Evolutionary conservation across 2,888 invertebrate species (phyloP).

Genomic region (Oscheius onirici): DNA sequence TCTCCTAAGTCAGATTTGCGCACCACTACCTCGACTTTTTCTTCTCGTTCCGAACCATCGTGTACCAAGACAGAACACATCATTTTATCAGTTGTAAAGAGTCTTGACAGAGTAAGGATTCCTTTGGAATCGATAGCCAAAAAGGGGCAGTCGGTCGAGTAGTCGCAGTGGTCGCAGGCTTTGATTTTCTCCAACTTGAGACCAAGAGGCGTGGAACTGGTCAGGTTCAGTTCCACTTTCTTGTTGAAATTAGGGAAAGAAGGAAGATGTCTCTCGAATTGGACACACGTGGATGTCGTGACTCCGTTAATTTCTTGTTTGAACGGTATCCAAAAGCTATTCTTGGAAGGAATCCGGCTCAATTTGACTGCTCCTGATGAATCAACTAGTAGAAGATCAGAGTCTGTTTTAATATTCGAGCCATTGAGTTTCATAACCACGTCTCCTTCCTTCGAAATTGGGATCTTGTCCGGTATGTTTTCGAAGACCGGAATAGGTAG

Average conservation of each 20-base stretch:
- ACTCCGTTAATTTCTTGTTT: background rate
- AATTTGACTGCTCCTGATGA: background rate
- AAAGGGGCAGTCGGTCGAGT: conserved; percentile 26
- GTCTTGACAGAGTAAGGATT: background rate
- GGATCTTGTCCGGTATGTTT: background rate
- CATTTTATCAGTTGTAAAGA: conserved; percentile 6
- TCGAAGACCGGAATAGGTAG: background rate
- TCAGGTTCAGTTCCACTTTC: background rate
- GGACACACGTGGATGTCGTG: background rate
- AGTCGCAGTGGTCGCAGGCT: background rate
- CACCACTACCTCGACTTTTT: conserved; percentile 9
- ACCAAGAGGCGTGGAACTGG: background rate
- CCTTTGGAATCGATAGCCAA: conserved; percentile 7
- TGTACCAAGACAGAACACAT: conserved; percentile 8
- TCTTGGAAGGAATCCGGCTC: background rate
- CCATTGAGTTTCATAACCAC: conserved; percentile 3
- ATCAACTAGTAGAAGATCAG: background rate
- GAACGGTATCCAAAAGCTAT: background rate
- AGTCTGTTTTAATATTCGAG: background rate
- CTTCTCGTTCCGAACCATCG: conserved; percentile 1
- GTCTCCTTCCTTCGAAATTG: background rate
- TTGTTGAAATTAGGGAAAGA: conserved; percentile 4
- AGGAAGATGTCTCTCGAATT: background rate
- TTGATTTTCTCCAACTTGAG: background rate
- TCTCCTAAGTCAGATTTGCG: background rate